Base-by-base conservation (phyloP, 2,888 invertebrate genomes). In the Nomada lathburiana region DNA sequence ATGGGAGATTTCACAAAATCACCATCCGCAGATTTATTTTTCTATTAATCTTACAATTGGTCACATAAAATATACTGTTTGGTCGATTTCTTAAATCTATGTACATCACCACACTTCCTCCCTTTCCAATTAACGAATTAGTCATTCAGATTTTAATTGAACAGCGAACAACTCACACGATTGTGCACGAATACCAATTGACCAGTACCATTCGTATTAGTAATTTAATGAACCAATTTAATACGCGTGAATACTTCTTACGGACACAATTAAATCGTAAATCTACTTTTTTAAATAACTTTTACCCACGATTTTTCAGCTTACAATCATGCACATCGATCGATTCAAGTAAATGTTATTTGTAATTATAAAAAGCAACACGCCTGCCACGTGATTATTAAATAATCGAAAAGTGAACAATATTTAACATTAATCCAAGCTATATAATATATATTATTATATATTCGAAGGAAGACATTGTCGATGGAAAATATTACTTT, bases 1-100 rank as follows among this genome's bases (percentile, higher is more conserved):
- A 42, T 47, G 59, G n/a, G 23, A 57, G 16, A 64, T 3, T 18
- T 26, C 47, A 68, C 44, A 13, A 44, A 29, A 42, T 16, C 59
- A 1, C 13, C 11, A 57, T 79, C 23, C 44, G 47, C 36, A 57
- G 26, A 57, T 80, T 72, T 68, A 79, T 72, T 79, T 68, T 57
- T 50, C 69, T 76, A 70, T 75, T 52, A 79, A 69, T 75, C 59
- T 75, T 20, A 69, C 60, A 80, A 62, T 68, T 67, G 79, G 67
- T 78, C 44, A 67, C 60, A 67, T 26, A 62, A 80, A 67, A 67
- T 59, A 72, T 67, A 80, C 47, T 60, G 42, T 50, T 78, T 80
- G 80, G 72, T 80, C 80, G n/a, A 57, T 72, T 63, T 55, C 80
- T 67, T 80, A 80, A 67, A 68, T 50, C 44, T 80, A 72, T 62